Evolutionary conservation across 2,797 vertebrate genomes (phyloP).

Genomic region (Neopelma chrysocephalum): DNA sequence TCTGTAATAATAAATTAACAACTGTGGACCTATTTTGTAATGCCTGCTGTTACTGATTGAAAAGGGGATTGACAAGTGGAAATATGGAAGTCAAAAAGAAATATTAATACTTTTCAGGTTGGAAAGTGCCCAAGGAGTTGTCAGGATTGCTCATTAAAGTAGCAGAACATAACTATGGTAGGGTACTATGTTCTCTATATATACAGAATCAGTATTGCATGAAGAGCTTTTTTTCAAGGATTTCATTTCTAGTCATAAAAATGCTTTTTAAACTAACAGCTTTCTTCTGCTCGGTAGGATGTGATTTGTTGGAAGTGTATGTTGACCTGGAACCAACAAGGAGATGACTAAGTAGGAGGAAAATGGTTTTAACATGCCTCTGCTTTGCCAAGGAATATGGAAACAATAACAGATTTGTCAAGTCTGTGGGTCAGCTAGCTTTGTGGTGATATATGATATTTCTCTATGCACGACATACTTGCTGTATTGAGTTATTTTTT

Average conservation of each 20-base stretch:
- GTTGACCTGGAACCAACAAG: conserved; percentile 50
- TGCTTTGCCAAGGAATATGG: conserved; percentile 54
- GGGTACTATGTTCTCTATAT: background rate
- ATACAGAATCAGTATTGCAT: background rate
- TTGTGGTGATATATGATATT: conserved; percentile 42
- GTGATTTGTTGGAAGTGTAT: conserved; percentile 43
- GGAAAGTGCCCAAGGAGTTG: background rate
- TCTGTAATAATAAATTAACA: background rate
- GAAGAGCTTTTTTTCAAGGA: background rate
- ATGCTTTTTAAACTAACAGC: conserved; percentile 19
- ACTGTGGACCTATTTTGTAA: background rate
- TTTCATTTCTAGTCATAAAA: conserved; percentile 13
- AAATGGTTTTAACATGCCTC: conserved; percentile 57
- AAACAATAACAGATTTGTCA: conserved; percentile 60
- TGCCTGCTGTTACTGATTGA: background rate
- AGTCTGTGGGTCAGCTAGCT: conserved; percentile 27
- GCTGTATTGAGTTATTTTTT: background rate
- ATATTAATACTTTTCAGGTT: background rate
- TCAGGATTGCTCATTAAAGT: background rate
- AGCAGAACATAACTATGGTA: background rate
- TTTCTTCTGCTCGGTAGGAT: conserved; percentile 54
- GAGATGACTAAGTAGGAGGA: conserved; percentile 59
- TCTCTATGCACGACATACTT: background rate
- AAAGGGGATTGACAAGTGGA: background rate
- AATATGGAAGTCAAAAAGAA: background rate